Percentiles rank a stretch among this genome's conserved stretches.
Evolutionary conservation across 2,113 vertebrate species (phyloP).

Genomic region (Cariama cristata): DNA sequence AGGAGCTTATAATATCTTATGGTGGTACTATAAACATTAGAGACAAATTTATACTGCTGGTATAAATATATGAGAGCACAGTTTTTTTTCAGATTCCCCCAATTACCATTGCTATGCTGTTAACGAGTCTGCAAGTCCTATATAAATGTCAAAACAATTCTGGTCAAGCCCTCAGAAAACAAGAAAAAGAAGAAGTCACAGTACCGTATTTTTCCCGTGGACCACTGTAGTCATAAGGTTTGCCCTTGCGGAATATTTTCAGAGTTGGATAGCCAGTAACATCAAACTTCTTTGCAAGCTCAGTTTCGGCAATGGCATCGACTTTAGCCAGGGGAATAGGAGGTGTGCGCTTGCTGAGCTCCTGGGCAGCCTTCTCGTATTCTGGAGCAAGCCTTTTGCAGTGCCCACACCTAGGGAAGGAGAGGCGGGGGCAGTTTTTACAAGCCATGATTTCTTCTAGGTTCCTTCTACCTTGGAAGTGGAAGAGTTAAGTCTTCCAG

Average conservation of each 20-base stretch:
- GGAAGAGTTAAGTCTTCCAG: neutral
- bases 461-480: neutral
- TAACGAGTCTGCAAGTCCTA: neutral
- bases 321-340: slow-evolving; percentile 93
- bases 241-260: slow-evolving; percentile 96
- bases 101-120: neutral
- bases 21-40: neutral
- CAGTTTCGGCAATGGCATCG: slow-evolving; percentile 84
- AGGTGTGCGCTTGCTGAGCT: slow-evolving; percentile 84
- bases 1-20: neutral
- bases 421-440: neutral
- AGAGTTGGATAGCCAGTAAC: slow-evolving; percentile 92
- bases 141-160: neutral
- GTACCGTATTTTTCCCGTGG: slow-evolving; percentile 91
- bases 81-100: neutral
- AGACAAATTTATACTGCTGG: neutral
- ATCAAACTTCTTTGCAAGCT: slow-evolving; percentile 86
- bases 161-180: neutral
- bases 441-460: neutral
- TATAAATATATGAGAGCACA: neutral
- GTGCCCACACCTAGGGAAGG: slow-evolving; percentile 89
- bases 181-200: neutral
- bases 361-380: slow-evolving; percentile 93
- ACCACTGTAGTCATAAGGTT: slow-evolving; percentile 90
- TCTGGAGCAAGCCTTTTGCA: slow-evolving; percentile 96